Evolutionary conservation across 2,113 vertebrate species (phyloP), one percentile per base, ranked within the genome.

Genomic region (Bujurquina vittata): DNA sequence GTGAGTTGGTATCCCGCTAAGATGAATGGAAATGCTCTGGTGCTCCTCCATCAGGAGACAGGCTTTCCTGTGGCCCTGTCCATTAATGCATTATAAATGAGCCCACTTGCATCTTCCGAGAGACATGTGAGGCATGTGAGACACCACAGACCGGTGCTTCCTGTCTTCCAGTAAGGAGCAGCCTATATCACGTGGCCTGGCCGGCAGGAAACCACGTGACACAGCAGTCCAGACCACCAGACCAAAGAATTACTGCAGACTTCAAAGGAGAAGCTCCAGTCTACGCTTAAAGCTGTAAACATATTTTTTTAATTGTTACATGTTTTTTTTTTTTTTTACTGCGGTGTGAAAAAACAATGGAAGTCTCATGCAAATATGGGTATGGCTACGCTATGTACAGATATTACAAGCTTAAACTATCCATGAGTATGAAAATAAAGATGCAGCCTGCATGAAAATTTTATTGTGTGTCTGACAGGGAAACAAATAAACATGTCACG

Each of bases 81-180:
- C 90, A 88, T 92, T 88, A 92, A 93, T 92, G 91, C 91, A 94
- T 94, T 94, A 93, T 93, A 86, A 92, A 94, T 89, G 87, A 93
- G 77, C 84, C 81, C 77, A 40, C 84, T 54, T 55, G 79, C 90
- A 88, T 89, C 87, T 90, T 91, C 88, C 43, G 62, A 84, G 79
- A 92, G 92, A 88, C 86, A 91, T 67, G 89, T 80, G 89, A 92
- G 86, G 80, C 84, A 78, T 56, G 91, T 87, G 86, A 92, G 91
- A 91, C 85, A 86, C 90, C 91, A 88, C 89, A 88, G 88, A 89
- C 77, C 83, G 75, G 37, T 3, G 63, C 80, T 93, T 95, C 93
- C 94, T 94, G 93, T 88, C 84, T 94, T 95, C 94, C 94, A 91
- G 93, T 93, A 95, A 95, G 89, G 83, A 84, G 85, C 62, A 1